Percentiles rank a stretch among this genome's conserved stretches.
Conservation (phyloP, 1,140 invertebrate species). For the Diachasmimorpha longicaudata region DNA sequence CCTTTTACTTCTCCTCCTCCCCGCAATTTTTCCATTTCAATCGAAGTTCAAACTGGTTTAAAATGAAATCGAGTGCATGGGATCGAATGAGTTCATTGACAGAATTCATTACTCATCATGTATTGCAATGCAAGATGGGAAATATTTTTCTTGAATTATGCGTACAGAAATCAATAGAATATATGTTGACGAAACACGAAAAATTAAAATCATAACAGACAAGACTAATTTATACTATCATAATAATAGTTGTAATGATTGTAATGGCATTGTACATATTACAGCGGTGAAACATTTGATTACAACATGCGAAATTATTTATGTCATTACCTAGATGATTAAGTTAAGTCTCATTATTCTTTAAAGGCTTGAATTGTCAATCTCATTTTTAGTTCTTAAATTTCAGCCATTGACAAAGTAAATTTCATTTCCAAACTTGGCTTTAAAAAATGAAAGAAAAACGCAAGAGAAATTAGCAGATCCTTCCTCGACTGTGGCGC, state of each 20-base stretch:
- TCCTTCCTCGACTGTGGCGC: no score
- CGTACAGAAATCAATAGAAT: background rate
- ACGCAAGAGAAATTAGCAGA: no score
- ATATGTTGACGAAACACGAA: background rate
- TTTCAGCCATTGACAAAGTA: no score
- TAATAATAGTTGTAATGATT: conserved; percentile 22
- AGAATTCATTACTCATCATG: no score
- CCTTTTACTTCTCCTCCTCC: background rate
- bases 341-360: conserved; percentile 17
- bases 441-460: no score
- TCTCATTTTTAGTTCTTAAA: no score
- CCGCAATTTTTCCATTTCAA: conserved; percentile 8
- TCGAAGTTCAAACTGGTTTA: background rate
- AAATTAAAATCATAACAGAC: conserved; percentile 11
- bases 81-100: no score
- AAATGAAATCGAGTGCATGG: background rate
- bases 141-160: background rate
- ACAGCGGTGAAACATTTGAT: conserved; percentile 43
- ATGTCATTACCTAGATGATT: conserved; percentile 45
- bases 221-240: conserved; percentile 51
- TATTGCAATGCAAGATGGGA: background rate
- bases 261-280: conserved; percentile 57
- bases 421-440: no score
- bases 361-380: background rate
- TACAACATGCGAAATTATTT: conserved; percentile 39